These are phyloP conservation scores for Drosophila setosimentum DNA, from an alignment of 2,888 invertebrate genomes.

Conservation along the genomic window DNA sequence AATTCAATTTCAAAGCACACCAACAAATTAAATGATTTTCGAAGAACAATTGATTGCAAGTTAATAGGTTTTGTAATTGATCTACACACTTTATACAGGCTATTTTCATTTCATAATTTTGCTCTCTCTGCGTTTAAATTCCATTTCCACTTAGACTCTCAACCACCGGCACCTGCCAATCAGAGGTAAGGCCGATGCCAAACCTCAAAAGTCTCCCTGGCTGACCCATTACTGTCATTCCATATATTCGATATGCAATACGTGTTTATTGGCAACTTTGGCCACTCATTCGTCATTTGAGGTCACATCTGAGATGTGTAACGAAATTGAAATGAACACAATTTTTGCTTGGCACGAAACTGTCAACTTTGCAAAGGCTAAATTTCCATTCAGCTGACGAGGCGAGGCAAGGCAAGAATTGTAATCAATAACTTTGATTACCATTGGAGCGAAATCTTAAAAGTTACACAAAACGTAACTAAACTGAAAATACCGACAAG, in stretches of 20 bases:
- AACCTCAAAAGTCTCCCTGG: constrained; percentile 25
- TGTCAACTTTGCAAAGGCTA: constrained; percentile 13
- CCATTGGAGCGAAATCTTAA: constrained; percentile 27
- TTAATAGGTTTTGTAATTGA: constrained; percentile 13
- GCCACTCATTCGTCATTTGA: constrained; percentile 61
- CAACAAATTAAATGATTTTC: neutral
- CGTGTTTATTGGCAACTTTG: constrained; percentile 71
- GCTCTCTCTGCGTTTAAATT: neutral
- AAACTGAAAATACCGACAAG: constrained; percentile 42
- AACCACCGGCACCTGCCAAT: constrained; percentile 27
- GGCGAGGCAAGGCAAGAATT: constrained; percentile 21
- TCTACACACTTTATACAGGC: no score
- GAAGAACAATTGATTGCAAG: neutral
- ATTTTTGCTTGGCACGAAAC: constrained; percentile 8
- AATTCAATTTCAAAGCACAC: neutral
- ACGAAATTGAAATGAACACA: constrained; percentile 49
- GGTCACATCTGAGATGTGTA: constrained; percentile 52
- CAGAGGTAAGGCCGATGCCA: constrained; percentile 30
- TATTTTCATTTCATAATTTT: neutral
- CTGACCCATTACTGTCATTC: constrained; percentile 63
- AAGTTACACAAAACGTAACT: constrained; percentile 20
- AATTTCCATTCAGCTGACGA: constrained; percentile 29
- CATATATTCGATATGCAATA: constrained; percentile 51
- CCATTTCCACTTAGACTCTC: neutral
- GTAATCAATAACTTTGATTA: constrained; percentile 71